Evolutionary conservation across 2,888 invertebrate genomes (phyloP).

Genomic region (Epinotia bilunana): DNA sequence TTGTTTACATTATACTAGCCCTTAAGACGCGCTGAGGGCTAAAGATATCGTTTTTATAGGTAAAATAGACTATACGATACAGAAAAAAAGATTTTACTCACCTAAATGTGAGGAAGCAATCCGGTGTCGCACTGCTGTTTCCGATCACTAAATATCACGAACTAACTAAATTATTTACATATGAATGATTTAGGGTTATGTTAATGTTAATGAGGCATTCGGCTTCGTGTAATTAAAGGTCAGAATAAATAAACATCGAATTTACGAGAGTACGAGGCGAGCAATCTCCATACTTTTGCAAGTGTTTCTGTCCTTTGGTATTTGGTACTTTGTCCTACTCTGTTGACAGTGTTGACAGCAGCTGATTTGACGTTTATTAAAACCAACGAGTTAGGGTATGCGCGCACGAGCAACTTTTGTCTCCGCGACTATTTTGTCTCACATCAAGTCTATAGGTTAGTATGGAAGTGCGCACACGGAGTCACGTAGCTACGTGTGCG

Average conservation of each 20-base stretch:
- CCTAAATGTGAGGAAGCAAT: slow-evolving; percentile 40
- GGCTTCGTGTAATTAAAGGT: slow-evolving; percentile 30
- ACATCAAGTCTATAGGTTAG: too few relatives aligned
- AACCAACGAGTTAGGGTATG: too few relatives aligned
- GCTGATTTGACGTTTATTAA: slow-evolving; percentile 39
- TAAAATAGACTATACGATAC: slow-evolving; percentile 44
- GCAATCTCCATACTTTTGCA: slow-evolving; percentile 22
- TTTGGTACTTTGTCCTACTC: slow-evolving; percentile 10
- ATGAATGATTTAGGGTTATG: slow-evolving; percentile 31
- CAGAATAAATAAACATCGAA: slow-evolving; percentile 41
- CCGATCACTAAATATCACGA: slow-evolving; percentile 32
- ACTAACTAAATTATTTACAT: slow-evolving; percentile 28
- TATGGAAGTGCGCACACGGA: too few relatives aligned
- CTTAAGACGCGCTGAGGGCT: not conserved
- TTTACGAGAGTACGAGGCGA: slow-evolving; percentile 15
- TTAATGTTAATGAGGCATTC: slow-evolving; percentile 28
- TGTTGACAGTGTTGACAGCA: slow-evolving; percentile 20
- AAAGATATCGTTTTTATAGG: not conserved
- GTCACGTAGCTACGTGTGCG: too few relatives aligned
- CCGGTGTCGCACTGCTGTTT: slow-evolving; percentile 21
- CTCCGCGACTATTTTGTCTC: too few relatives aligned
- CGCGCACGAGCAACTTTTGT: too few relatives aligned
- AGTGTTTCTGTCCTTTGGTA: slow-evolving; percentile 25
- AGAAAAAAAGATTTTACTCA: slow-evolving; percentile 47
- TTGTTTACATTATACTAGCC: not conserved